phyloP scores from a whole-genome alignment of 2,797 vertebrate genomes.

The Enteromius thamalakanensis region DNA sequence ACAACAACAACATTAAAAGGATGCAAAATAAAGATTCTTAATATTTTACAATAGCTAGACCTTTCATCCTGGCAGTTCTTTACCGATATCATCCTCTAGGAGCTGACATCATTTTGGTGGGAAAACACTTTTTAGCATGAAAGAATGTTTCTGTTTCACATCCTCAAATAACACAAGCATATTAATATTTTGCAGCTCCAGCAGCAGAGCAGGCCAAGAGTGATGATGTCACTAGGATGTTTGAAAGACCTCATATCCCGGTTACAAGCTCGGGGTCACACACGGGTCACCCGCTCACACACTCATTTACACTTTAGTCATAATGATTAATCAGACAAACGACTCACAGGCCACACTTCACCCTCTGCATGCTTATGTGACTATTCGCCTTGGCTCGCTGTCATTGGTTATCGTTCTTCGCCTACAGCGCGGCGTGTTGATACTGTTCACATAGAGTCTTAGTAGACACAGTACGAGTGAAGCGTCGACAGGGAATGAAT shows the following conservation, averaged over 20 bases:
- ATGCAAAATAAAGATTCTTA: not conserved
- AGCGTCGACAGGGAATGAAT: too few relatives aligned
- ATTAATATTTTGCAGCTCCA: not conserved
- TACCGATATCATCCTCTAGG: not conserved
- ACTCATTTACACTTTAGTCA: not conserved
- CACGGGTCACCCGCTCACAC: slow-evolving; percentile 5
- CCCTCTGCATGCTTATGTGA: not conserved
- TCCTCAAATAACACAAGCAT: not conserved
- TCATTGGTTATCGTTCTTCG: too few relatives aligned
- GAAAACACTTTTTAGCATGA: not conserved
- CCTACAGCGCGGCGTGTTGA: too few relatives aligned
- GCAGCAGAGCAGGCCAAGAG: not conserved
- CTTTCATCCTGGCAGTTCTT: not conserved
- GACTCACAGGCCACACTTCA: not conserved
- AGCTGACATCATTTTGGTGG: slow-evolving; percentile 4
- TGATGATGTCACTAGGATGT: slow-evolving; percentile 9
- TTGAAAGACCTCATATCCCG: not conserved
- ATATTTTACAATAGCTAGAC: not conserved
- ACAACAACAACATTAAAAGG: not conserved
- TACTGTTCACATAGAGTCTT: too few relatives aligned
- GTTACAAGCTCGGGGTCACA: slow-evolving; percentile 2
- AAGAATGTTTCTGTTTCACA: not conserved
- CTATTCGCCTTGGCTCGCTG: too few relatives aligned
- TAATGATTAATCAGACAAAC: slow-evolving; percentile 15
- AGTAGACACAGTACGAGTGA: too few relatives aligned